phyloP scores from a whole-genome alignment of 2,888 invertebrate species.

The Sycophila texana region DNA sequence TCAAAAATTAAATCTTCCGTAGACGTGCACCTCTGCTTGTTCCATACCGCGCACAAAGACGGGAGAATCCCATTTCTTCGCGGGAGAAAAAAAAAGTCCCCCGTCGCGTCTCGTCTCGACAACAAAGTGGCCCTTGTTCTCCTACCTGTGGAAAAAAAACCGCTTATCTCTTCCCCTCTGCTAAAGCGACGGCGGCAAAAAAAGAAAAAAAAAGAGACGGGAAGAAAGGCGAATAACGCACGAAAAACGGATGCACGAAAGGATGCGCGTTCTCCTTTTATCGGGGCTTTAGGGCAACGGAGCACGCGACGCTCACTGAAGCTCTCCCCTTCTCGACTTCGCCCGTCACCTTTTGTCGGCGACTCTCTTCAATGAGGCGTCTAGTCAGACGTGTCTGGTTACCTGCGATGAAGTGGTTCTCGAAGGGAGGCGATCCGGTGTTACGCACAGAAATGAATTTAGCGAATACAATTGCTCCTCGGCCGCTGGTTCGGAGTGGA shows the following conservation, averaged over 20 bases:
- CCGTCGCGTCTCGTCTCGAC: not conserved
- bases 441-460: too few relatives aligned
- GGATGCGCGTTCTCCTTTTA: conserved; percentile 21
- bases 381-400: too few relatives aligned
- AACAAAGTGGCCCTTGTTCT: not conserved
- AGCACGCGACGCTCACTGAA: conserved; percentile 24
- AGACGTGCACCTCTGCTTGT: too few relatives aligned
- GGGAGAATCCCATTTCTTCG: too few relatives aligned
- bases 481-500: not conserved
- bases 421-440: too few relatives aligned
- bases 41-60: too few relatives aligned
- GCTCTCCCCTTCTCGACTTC: not conserved
- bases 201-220: too few relatives aligned
- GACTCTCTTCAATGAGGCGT: too few relatives aligned
- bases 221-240: conserved; percentile 5
- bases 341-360: too few relatives aligned
- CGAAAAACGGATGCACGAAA: conserved; percentile 20
- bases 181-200: not conserved
- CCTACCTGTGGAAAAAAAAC: not conserved
- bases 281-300: conserved; percentile 29
- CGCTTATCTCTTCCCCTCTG: not conserved
- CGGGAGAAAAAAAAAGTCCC: not conserved
- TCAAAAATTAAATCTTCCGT: too few relatives aligned
- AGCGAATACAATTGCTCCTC: too few relatives aligned
- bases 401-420: too few relatives aligned